Evolutionary conservation across 2,888 invertebrate species (phyloP).

Genomic region (Acronicta psi): DNA sequence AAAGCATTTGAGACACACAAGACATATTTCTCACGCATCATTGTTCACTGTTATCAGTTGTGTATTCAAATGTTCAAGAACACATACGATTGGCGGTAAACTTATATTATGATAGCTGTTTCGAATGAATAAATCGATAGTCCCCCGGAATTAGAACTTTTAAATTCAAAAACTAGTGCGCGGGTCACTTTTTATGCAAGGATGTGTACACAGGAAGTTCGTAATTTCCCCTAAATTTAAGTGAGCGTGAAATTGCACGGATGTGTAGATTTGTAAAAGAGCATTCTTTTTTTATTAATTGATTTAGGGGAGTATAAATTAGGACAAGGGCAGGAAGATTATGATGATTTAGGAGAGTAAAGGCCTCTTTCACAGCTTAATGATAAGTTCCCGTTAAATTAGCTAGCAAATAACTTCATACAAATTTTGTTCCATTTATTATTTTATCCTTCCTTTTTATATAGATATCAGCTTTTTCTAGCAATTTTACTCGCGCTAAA

Average conservation of each 20-base stretch:
- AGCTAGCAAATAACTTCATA: too few species aligned
- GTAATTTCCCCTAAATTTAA: slow-evolving; percentile 21
- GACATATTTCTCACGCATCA: slow-evolving; percentile 44
- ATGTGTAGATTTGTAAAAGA: neutral
- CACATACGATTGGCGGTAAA: neutral
- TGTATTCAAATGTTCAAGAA: slow-evolving; percentile 25
- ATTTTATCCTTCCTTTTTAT: too few species aligned
- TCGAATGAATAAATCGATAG: slow-evolving; percentile 15
- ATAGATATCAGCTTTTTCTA: too few species aligned
- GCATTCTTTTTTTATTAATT: neutral
- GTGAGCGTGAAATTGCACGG: neutral
- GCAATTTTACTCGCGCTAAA: too few species aligned
- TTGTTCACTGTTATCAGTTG: slow-evolving; percentile 34
- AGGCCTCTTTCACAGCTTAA: too few species aligned
- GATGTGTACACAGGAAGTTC: slow-evolving; percentile 29
- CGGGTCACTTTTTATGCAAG: slow-evolving; percentile 42
- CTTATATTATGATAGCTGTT: slow-evolving; percentile 25
- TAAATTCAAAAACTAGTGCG: slow-evolving; percentile 16
- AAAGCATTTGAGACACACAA: slow-evolving; percentile 26
- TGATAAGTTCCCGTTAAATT: too few species aligned
- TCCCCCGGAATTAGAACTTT: slow-evolving; percentile 18
- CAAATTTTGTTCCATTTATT: too few species aligned
- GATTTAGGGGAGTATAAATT: neutral
- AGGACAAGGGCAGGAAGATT: too few species aligned
- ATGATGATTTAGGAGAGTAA: too few species aligned